Conservation (phyloP, 2,113 vertebrate species). For the Miniopterus natalensis region DNA sequence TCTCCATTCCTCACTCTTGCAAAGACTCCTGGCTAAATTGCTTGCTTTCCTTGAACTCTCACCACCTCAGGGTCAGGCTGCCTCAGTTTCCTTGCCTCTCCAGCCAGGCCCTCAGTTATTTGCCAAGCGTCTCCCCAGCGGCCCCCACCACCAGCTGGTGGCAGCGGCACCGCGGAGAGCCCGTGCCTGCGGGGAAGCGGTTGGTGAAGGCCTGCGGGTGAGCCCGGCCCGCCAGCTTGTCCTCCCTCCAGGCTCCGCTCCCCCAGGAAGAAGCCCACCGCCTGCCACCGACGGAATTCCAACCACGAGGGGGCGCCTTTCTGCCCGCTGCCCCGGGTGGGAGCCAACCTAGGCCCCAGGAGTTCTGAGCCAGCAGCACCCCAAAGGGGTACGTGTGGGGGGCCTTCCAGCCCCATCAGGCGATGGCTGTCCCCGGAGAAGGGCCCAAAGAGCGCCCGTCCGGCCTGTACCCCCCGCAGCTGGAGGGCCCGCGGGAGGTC, state of each 20-base stretch:
- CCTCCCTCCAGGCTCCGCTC: background rate
- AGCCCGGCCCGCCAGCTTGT: background rate
- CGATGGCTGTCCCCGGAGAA: background rate
- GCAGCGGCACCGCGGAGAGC: background rate
- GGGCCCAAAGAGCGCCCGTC: background rate
- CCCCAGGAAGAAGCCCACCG: background rate
- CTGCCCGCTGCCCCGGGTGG: background rate
- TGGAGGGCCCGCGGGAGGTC: background rate
- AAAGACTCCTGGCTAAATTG: background rate
- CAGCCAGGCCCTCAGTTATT: background rate
- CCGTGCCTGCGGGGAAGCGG: background rate
- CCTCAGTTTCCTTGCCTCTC: conserved; percentile 56
- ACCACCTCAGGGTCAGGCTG: background rate
- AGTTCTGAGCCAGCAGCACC: background rate
- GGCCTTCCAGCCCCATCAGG: background rate
- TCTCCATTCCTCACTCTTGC: background rate
- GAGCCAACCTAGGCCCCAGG: background rate
- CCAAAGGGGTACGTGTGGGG: background rate
- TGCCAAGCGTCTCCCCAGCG: background rate
- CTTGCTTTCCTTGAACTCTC: background rate
- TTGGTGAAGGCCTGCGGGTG: background rate
- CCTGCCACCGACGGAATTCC: conserved; percentile 72
- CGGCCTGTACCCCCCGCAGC: background rate
- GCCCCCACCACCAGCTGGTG: background rate
- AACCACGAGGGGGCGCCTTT: conserved; percentile 78